These are phyloP conservation scores for Zaprionus obscuricornis DNA, from an alignment of 2,888 invertebrate species.

Conservation along the genomic window DNA sequence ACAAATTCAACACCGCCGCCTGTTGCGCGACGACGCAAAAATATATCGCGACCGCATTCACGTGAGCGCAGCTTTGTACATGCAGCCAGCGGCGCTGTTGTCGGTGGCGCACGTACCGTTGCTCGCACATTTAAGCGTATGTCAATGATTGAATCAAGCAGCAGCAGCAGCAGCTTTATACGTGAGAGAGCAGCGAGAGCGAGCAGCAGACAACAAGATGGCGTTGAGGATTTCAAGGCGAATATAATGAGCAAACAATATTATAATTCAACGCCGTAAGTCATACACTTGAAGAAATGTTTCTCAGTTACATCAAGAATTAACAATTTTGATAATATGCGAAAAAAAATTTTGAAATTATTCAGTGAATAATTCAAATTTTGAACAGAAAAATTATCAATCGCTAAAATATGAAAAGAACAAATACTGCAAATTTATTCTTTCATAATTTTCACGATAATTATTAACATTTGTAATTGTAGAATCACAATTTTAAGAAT, in stretches of 20 bases:
- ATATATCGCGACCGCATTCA: conserved; percentile 14
- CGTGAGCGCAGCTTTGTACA: conserved; percentile 44
- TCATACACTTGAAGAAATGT: neutral
- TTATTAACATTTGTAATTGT: too few species aligned
- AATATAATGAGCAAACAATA: conserved; percentile 36
- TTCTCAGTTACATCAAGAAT: too few species aligned
- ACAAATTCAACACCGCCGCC: conserved; percentile 28
- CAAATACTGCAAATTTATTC: too few species aligned
- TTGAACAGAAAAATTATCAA: too few species aligned
- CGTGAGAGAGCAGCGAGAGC: conserved; percentile 20
- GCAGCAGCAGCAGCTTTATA: conserved; percentile 23
- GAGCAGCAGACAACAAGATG: conserved; percentile 31
- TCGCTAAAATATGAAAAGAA: too few species aligned
- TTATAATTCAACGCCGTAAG: conserved; percentile 62
- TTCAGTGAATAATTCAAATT: too few species aligned
- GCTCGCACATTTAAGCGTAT: conserved; percentile 56
- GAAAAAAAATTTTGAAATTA: too few species aligned
- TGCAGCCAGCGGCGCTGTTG: conserved; percentile 46
- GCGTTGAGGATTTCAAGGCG: conserved; percentile 28
- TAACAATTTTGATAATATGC: too few species aligned
- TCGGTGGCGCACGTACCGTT: conserved; percentile 55
- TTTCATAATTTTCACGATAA: too few species aligned
- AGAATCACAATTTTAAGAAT: too few species aligned
- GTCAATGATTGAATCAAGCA: conserved; percentile 58
- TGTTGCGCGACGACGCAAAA: conserved; percentile 39